Base-by-base conservation (phyloP, 2,113 vertebrate species). In the Prionailurus bengalensis region DNA sequence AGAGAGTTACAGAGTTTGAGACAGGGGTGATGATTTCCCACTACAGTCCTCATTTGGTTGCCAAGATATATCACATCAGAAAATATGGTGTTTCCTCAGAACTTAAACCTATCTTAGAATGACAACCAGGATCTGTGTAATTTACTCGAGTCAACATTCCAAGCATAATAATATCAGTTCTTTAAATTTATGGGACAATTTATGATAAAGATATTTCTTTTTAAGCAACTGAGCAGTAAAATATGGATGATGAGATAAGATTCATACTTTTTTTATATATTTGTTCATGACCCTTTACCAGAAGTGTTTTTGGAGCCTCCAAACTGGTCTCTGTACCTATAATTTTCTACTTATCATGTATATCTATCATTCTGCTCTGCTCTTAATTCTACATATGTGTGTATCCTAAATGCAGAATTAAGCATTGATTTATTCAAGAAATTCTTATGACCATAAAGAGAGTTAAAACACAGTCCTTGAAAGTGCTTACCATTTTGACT, bases 151-250 rank as follows among this genome's bases (percentile, higher is more conserved):
- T 89, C 36, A 96, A 91, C 33, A 97, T 98, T 97, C 42, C 65
- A 36, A 94, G 27, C 36, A 94, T 74, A 97, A 66, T 66, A 42
- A 76, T 96, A 97, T 96, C 11, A 95, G 19, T 92, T 66, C 74
- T 91, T 51, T 92, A 98, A 97, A 98, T 97, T 96, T 94, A 97
- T 84, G 81, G 97, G 23, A 5, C 5, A 78, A 81, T 97, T 97
- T 96, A 93, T 95, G 90, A 96, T 94, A 15, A 97, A 68, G 3
- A 16, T 82, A 96, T 98, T 94, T 96, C 36, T 98, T 94, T 66
- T 94, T 51, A 96, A 88, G 45, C 85, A 95, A 79, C 31, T 97
- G 66, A 58, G 23, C 23, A 95, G 82, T 61, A 85, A 97, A 98
- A 96, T 65, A 97, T 93, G 12, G 11, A 63, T 83, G 66, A 90